Evolutionary conservation across 2,797 vertebrate genomes (phyloP).

Genomic region (Propithecus deckenii): DNA sequence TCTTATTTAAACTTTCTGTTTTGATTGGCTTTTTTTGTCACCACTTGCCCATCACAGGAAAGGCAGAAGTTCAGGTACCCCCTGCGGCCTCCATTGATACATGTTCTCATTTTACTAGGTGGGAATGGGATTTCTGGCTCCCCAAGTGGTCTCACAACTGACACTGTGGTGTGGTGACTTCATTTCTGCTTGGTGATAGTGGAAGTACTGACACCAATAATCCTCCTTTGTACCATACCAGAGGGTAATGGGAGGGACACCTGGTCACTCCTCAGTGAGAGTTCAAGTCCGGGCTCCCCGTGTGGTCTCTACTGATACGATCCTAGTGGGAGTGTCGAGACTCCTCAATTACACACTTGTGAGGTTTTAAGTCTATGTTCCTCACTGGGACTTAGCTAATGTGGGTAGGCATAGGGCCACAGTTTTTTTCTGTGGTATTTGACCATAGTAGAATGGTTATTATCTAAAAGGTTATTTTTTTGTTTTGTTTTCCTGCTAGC

Average conservation of each 20-base stretch:
- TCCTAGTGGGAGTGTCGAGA: not conserved
- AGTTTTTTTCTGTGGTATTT: not conserved
- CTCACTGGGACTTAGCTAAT: not conserved
- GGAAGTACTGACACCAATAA: not conserved
- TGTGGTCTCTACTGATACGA: not conserved
- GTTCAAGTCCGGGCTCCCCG: not conserved
- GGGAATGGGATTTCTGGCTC: not conserved
- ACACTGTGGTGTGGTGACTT: not conserved
- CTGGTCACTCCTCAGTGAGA: not conserved
- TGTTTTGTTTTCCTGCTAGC: not conserved
- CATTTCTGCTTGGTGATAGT: not conserved
- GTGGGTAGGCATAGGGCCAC: not conserved
- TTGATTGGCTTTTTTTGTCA: not conserved
- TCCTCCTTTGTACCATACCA: not conserved
- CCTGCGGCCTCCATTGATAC: not conserved
- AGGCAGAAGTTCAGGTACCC: not conserved
- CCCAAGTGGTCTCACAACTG: not conserved
- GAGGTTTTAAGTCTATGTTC: not conserved
- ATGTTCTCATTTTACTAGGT: not conserved
- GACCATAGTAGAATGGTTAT: not conserved
- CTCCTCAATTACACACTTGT: not conserved
- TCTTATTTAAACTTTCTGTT: not conserved
- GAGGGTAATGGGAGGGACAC: fast-evolving
- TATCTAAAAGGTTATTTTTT: not conserved
- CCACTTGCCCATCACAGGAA: not conserved